Percentiles rank a stretch among this genome's conserved stretches.
Evolutionary conservation across 2,888 invertebrate genomes (phyloP).

Genomic region (Panzeria rudis): DNA sequence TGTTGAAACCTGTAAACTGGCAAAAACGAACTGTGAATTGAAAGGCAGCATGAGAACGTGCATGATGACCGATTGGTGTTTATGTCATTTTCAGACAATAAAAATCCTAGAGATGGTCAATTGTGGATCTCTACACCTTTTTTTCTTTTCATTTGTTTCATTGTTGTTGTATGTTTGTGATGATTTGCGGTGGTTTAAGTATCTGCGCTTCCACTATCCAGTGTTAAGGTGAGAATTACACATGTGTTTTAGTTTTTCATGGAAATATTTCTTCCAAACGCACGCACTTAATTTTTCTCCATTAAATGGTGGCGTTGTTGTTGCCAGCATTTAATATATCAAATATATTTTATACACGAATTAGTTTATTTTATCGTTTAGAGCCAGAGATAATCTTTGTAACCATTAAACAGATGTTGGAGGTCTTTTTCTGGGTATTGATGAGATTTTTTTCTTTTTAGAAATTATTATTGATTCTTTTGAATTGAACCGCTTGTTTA

Average conservation of each 20-base stretch:
- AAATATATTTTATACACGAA: not conserved
- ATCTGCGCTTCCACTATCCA: constrained; percentile 6
- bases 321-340: constrained; percentile 40
- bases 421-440: not conserved
- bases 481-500: not conserved
- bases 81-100: constrained; percentile 65
- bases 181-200: constrained; percentile 4
- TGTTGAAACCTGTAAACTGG: constrained; percentile 50
- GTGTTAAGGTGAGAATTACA: constrained; percentile 41
- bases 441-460: not conserved
- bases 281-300: constrained; percentile 42
- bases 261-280: not conserved
- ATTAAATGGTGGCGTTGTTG: not conserved
- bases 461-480: constrained; percentile 19
- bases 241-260: constrained; percentile 45
- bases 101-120: constrained; percentile 59
- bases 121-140: constrained; percentile 44
- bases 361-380: not conserved
- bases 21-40: constrained; percentile 21
- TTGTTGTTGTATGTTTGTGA: constrained; percentile 1
- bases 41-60: constrained; percentile 29
- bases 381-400: constrained; percentile 2
- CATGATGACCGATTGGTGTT: constrained; percentile 64
- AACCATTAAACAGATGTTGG: constrained; percentile 41
- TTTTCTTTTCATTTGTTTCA: constrained; percentile 7